Percentiles rank a stretch among this genome's conserved stretches.
phyloP scores from a whole-genome alignment of 2,797 vertebrate genomes.

The Gobionotothen gibberifrons region DNA sequence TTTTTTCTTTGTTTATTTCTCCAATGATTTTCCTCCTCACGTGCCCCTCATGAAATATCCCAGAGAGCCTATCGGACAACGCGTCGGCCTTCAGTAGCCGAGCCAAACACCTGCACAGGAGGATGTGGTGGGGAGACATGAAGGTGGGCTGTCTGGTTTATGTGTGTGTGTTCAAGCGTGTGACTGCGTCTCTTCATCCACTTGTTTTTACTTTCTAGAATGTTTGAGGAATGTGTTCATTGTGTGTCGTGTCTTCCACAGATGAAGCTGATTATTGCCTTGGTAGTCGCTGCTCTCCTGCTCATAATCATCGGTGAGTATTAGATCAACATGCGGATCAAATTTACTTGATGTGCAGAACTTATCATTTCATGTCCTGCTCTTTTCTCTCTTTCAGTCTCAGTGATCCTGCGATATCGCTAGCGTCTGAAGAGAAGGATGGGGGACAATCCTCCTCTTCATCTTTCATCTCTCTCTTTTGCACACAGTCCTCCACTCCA shows the following conservation, averaged over 20 bases:
- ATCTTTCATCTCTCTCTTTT: constrained; percentile 25
- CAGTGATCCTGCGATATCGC: constrained; percentile 91
- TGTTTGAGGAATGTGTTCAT: constrained; percentile 15
- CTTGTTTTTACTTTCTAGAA: neutral
- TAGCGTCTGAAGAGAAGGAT: constrained; percentile 69
- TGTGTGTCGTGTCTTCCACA: constrained; percentile 67
- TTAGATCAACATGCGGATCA: constrained; percentile 10
- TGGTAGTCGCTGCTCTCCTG: constrained; percentile 90
- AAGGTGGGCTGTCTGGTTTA: constrained; percentile 83
- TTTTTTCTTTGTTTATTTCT: neutral
- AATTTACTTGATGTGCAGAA: neutral
- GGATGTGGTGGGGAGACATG: constrained; percentile 98
- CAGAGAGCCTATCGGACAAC: constrained; percentile 97
- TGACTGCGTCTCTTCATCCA: neutral
- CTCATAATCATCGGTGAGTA: constrained; percentile 96
- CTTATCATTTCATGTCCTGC: neutral
- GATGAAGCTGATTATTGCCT: constrained; percentile 94
- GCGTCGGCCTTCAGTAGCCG: constrained; percentile 98
- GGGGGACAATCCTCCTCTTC: constrained; percentile 37
- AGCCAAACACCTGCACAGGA: constrained; percentile 96
- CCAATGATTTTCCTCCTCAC: constrained; percentile 15
- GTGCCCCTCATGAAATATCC: constrained; percentile 26
- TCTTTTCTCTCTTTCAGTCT: constrained; percentile 82
- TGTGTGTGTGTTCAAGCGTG: constrained; percentile 4
- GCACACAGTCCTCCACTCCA: constrained; percentile 68